Evolutionary conservation across 2,888 invertebrate species (phyloP), one percentile per base, ranked within the genome.

Genomic region (Lymantria dispar): DNA sequence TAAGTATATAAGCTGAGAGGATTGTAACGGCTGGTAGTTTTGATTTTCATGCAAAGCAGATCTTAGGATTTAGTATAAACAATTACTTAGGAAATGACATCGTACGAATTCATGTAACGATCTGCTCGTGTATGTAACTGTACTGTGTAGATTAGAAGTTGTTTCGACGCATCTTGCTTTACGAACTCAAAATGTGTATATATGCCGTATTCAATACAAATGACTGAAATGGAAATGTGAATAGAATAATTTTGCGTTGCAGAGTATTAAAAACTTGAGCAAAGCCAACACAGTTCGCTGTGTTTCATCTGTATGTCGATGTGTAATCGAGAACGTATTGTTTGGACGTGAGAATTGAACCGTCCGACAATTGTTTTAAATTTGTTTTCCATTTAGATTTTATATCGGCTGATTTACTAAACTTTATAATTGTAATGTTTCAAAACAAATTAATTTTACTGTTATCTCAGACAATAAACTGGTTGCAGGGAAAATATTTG

Each of bases 341-440:
- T 70, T 70, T 45, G 53, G 52, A 60, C 72, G 74, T 76, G 76
- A 70, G 76, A 77, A 71, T 51, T 50, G 58, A 55, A 49, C 69
- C 54, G 52, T 37, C 40, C 53, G 65, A 65, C 69, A 62, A 60
- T 65, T 66, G 57, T 69, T 64, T 54, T 60, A 51, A 60, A 55
- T 62, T 54, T 65, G 54, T 58, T 33, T 33, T 33, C 33, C 33
- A 33, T 33, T 33, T 33, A 33, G 33, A 33, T 33, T 33, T 33
- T 33, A 8, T 33, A 10, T 33, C 8, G 22, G 22, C 22, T 22
- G 22, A 22, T 22, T 22, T 22, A 22, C 22, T 3, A 22, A 22
- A 22, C 22, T 22, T 22, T 22, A 22, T 5, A 22, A 22, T 22
- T 22, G 22, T 22, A 22, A 22, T 22, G 22, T 22, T 22, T 22